Percentiles rank a stretch among this genome's conserved stretches.
phyloP scores from a whole-genome alignment of 2,888 invertebrate species.

The Chrysomela aeneicollis region DNA sequence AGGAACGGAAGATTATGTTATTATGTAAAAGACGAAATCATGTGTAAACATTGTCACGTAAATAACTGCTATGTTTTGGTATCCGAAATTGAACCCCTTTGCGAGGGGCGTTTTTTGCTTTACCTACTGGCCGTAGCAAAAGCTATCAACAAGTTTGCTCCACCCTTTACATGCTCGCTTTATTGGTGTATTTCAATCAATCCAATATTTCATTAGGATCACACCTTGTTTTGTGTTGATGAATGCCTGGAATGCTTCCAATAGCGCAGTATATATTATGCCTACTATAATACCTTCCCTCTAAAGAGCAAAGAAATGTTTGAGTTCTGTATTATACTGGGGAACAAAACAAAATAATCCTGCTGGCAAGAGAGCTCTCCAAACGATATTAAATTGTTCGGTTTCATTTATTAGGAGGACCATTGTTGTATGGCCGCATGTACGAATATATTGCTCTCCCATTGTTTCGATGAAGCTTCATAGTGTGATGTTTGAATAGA shows the following conservation, averaged over 20 bases:
- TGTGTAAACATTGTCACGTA: too few species aligned
- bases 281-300: neutral
- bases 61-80: too few species aligned
- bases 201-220: neutral
- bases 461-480: constrained; percentile 25
- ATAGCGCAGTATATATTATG: neutral
- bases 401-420: constrained; percentile 30
- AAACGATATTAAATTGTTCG: constrained; percentile 42
- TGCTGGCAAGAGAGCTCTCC: constrained; percentile 28
- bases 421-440: constrained; percentile 28
- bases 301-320: constrained; percentile 25
- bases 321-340: constrained; percentile 24
- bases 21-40: too few species aligned
- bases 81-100: too few species aligned
- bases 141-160: too few species aligned
- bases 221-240: neutral
- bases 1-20: too few species aligned
- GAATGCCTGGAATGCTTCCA: neutral
- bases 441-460: constrained; percentile 34
- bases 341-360: constrained; percentile 30
- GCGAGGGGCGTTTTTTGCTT: too few species aligned
- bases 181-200: neutral
- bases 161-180: too few species aligned
- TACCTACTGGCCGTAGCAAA: too few species aligned
- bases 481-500: too few species aligned